phyloP scores from a whole-genome alignment of 1,140 invertebrate species.

The Chrysopa pallens region DNA sequence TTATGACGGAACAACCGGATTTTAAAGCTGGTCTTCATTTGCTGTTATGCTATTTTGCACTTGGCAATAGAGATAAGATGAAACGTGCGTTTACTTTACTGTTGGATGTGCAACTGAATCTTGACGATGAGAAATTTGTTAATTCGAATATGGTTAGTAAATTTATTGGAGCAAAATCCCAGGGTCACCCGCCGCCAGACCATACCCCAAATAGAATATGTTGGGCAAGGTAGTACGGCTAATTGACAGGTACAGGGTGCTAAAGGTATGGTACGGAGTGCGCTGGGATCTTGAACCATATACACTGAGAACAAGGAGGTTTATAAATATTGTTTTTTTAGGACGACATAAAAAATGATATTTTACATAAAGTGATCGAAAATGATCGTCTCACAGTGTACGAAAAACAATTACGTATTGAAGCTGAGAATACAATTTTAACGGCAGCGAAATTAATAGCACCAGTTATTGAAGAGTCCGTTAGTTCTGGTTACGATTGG shows the following conservation, averaged over 20 bases:
- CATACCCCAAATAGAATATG: no score
- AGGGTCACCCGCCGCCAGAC: no score
- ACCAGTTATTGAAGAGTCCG: slow-evolving; percentile 62
- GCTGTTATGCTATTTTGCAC: slow-evolving; percentile 81
- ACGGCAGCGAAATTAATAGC: slow-evolving; percentile 86
- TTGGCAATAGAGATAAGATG: slow-evolving; percentile 88
- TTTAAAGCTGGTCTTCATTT: slow-evolving; percentile 60
- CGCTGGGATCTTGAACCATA: no score
- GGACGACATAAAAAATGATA: slow-evolving; percentile 52
- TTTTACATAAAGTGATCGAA: slow-evolving; percentile 60
- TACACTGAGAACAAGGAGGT: no score
- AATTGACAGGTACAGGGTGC: no score
- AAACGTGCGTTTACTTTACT: slow-evolving; percentile 82
- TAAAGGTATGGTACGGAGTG: no score
- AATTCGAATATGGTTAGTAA: neutral
- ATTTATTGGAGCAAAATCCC: no score
- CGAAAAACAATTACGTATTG: slow-evolving; percentile 52
- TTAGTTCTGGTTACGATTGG: slow-evolving; percentile 52
- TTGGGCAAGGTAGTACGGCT: no score
- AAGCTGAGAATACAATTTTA: slow-evolving; percentile 72
- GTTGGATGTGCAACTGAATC: slow-evolving; percentile 68
- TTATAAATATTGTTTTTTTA: no score
- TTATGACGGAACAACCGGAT: slow-evolving; percentile 87
- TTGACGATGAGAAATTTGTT: slow-evolving; percentile 63
- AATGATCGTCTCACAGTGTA: slow-evolving; percentile 61